Evolutionary conservation across 1,140 invertebrate species (phyloP), one percentile per base, ranked within the genome.

Genomic region (Hylaeus volcanicus): DNA sequence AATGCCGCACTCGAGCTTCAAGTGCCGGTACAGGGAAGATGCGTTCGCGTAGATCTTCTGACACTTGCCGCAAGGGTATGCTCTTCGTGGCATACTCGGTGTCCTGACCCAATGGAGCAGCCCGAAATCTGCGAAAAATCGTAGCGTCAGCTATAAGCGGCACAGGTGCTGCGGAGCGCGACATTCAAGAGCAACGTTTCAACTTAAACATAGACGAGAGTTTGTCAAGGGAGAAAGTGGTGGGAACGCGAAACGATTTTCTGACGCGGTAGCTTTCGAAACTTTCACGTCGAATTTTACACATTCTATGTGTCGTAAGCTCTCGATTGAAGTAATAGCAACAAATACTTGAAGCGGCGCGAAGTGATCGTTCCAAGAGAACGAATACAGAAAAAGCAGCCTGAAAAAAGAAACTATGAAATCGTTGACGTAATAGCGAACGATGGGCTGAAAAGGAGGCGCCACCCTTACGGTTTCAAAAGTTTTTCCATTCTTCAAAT

Each of bases 1-100:
- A 89, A 94, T 94, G n/a, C 95, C 95, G 89, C 96, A 96, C 90
- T 96, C 96, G 79, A 95, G 93, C 84, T 94, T 94, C 80, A 95
- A 92, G 91, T 96, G 96, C 8, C 95, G 94, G 26, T 90, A 89
- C 43, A 93, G 85, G 1, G 92, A 90, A 0, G 91, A 92, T 8
- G 88, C 85, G 78, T 90, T 90, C 5, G 91, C 88, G 73, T 92
- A 91, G 8, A 88, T 80, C 84, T 89, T 92, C 37, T 90, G 82
- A 63, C 90, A 92, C 48, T 88, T 85, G 26, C 80, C 83, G 72
- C 91, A 92, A 1, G 85, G 87, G 43, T 84, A 90, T 48, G 65
- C 70, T 26, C 64, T 41, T 58, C 70, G 63, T 1, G 66, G 81
- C 26, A 73, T 74, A 4, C 14, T 39, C 66, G 77, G 12, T 48